Base-by-base conservation (phyloP, 2,113 vertebrate species). In the Galbula dea region DNA sequence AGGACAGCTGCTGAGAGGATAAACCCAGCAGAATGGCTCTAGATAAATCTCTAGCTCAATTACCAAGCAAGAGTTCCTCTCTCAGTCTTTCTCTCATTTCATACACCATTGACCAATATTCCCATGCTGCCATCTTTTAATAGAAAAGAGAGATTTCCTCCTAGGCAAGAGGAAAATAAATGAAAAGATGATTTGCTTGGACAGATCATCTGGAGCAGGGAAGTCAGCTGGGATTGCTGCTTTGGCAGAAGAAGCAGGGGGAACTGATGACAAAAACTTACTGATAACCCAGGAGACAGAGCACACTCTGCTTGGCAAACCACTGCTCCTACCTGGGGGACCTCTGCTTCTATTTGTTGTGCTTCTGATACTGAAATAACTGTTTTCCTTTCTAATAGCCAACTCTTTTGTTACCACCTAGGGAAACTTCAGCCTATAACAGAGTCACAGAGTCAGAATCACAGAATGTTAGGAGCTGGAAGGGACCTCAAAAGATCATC, bases 121-220 rank as follows among this genome's bases (percentile, higher is more conserved):
- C 80, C 89, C 81, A 52, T 58, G 51, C 84, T 88, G 45, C 73
- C 55, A 21, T 48, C 72, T 82, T 83, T 37, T 83, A 89, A 71
- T 17, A 71, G 59, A 45, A 90, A 80, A 59, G 36, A n/a, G 76
- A 54, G 19, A 66, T 90, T 86, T 90, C 30, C 48, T 90, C 37
- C 32, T 71, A 46, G 55, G 69, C 51, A 55, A 78, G 43, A 61
- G 55, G 36, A 43, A 86, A 69, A 86, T 24, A 77, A 88, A 95
- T 71, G 37, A 88, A 83, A 93, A 92, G 22, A 73, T 81, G 7
- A 71, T 84, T 92, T 84, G 43, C 84, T 84, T 68, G 65, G 73
- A 77, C 68, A 88, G 76, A 67, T 91, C 51, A 55, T 43, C 61
- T 52, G 65, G 77, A 88, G 77, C 65, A 62, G 76, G 52, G 48